Evolutionary conservation across 2,888 invertebrate genomes (phyloP).

Genomic region (Dromius quadrimaculatus): DNA sequence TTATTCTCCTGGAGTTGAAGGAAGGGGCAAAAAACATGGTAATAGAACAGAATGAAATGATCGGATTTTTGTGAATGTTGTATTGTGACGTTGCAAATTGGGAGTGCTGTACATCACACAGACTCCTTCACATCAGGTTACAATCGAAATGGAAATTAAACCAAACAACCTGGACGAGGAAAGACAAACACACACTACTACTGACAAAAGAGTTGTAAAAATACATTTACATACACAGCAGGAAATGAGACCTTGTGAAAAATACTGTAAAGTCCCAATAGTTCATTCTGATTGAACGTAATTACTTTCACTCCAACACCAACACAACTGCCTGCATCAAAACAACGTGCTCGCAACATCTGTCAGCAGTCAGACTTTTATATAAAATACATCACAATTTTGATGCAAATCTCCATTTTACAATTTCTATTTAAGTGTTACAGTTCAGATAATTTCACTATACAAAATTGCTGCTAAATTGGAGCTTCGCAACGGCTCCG

Average conservation of each 20-base stretch:
- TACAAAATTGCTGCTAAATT: constrained; percentile 66
- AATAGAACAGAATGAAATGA: constrained; percentile 40
- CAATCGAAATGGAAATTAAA: constrained; percentile 55
- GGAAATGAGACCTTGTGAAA: constrained; percentile 59
- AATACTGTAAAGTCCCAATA: constrained; percentile 61
- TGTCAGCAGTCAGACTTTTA: constrained; percentile 56
- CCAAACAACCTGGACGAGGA: constrained; percentile 62
- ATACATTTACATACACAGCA: constrained; percentile 63
- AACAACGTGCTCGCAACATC: constrained; percentile 54
- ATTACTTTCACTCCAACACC: constrained; percentile 65
- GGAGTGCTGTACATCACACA: constrained; percentile 51
- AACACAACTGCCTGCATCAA: constrained; percentile 61
- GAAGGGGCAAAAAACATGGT: neutral
- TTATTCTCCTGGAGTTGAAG: constrained; percentile 1
- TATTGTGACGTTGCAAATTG: constrained; percentile 63
- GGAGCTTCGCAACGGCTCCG: constrained; percentile 19
- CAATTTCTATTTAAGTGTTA: constrained; percentile 49
- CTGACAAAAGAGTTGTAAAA: constrained; percentile 65
- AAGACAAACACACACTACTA: constrained; percentile 64
- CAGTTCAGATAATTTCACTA: constrained; percentile 59
- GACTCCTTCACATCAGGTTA: constrained; percentile 50
- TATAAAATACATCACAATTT: constrained; percentile 64
- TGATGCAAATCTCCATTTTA: constrained; percentile 59
- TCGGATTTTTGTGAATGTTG: constrained; percentile 58
- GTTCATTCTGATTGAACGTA: constrained; percentile 47